Evolutionary conservation across 1,140 invertebrate genomes (phyloP).

Genomic region (Cylas formicarius): DNA sequence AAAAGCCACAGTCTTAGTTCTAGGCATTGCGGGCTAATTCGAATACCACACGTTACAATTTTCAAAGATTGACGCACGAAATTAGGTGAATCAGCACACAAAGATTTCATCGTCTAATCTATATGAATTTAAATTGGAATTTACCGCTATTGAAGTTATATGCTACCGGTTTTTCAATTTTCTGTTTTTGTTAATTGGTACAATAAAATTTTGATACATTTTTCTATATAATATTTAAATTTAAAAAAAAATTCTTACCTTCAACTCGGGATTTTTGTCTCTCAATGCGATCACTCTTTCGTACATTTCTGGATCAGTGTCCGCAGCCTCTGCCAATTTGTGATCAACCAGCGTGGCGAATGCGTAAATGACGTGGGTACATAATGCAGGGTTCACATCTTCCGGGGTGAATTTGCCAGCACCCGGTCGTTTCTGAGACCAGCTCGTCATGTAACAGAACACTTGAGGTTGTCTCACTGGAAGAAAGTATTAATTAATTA

Average conservation of each 20-base stretch:
- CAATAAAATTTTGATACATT: not conserved
- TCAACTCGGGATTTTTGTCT: constrained; percentile 83
- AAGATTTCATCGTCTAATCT: too few species aligned
- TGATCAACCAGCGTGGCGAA: constrained; percentile 85
- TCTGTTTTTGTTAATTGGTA: not conserved
- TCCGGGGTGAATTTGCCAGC: constrained; percentile 80
- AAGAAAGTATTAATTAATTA: constrained; percentile 32
- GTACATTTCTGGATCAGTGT: constrained; percentile 79
- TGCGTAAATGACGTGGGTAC: constrained; percentile 89
- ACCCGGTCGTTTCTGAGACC: constrained; percentile 84
- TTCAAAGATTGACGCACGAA: too few species aligned
- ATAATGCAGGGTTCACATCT: constrained; percentile 78
- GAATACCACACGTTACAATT: too few species aligned
- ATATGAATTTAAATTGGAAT: too few species aligned
- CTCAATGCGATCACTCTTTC: constrained; percentile 74
- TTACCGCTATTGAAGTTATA: too few species aligned
- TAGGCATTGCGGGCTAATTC: too few species aligned
- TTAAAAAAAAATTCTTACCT: constrained; percentile 58
- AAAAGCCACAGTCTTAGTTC: too few species aligned
- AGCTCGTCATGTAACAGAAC: constrained; percentile 90
- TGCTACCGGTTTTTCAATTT: too few species aligned
- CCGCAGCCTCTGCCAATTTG: constrained; percentile 64
- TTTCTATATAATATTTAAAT: not conserved
- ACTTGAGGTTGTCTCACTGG: constrained; percentile 72
- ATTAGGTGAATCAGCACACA: too few species aligned